These are phyloP conservation scores for Myopa testacea DNA, from an alignment of 2,888 invertebrate genomes.

Conservation along the genomic window DNA sequence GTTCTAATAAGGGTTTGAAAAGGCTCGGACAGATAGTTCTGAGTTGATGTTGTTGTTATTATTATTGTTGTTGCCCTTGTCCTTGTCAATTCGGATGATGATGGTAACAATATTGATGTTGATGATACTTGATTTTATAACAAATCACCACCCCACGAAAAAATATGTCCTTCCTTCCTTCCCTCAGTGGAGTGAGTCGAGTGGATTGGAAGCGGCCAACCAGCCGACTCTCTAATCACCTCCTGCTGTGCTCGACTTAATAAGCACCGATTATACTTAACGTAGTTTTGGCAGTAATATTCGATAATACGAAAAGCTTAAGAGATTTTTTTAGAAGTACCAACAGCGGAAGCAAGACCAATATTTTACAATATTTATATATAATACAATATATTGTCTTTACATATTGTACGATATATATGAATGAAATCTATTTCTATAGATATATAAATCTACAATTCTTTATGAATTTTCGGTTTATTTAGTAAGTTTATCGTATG, in stretches of 20 bases:
- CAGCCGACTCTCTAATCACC: constrained; percentile 59
- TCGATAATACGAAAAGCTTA: not conserved
- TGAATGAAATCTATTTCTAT: too few species aligned
- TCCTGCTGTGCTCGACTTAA: constrained; percentile 52
- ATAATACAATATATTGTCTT: too few species aligned
- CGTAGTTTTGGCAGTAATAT: constrained; percentile 15
- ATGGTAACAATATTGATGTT: constrained; percentile 37
- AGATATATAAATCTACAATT: too few species aligned
- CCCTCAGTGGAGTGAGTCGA: constrained; percentile 16
- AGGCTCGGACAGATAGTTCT: not conserved
- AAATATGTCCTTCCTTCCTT: constrained; percentile 36
- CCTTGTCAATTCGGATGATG: constrained; percentile 39
- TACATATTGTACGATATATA: too few species aligned
- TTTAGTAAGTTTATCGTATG: too few species aligned
- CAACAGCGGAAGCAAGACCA: not conserved
- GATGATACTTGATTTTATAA: constrained; percentile 63
- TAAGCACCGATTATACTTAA: constrained; percentile 23
- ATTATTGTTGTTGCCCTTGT: constrained; percentile 39
- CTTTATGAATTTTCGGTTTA: too few species aligned
- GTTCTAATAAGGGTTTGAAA: constrained; percentile 37
- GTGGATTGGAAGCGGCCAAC: constrained; percentile 37
- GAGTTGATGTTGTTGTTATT: constrained; percentile 2
- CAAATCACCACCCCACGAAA: constrained; percentile 62
- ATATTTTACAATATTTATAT: not conserved
- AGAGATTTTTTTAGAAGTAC: not conserved